Conservation (phyloP, 2,113 vertebrate species). For the Butorides virescens region DNA sequence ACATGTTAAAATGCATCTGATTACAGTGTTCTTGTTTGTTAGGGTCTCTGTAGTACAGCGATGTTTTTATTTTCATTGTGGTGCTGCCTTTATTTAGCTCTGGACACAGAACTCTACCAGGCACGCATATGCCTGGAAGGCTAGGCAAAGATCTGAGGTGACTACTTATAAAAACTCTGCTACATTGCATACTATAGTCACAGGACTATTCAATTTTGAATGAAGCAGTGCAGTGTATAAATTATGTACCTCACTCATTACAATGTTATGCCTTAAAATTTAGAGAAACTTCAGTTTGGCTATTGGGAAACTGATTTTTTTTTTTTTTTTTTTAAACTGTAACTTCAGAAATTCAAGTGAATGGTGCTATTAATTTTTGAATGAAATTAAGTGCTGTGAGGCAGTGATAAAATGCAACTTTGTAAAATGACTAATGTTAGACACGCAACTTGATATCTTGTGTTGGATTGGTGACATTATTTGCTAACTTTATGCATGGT, state of each 20-base stretch:
- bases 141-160: background rate
- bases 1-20: background rate
- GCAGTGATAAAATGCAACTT: background rate
- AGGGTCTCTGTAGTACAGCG: background rate
- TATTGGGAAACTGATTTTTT: background rate
- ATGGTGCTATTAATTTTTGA: background rate
- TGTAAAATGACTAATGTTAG: background rate
- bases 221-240: background rate
- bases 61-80: background rate
- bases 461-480: background rate
- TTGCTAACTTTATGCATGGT: background rate
- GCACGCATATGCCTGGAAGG: background rate
- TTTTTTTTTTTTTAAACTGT: background rate
- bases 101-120: background rate
- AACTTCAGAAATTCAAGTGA: background rate
- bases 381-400: constrained; percentile 5
- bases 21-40: background rate
- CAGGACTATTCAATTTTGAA: background rate
- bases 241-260: background rate
- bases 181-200: background rate
- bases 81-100: background rate
- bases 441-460: background rate
- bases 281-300: background rate
- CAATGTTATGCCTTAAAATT: background rate
- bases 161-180: background rate